Evolutionary conservation across 2,888 invertebrate genomes (phyloP).

Genomic region (Charanyca ferruginea): DNA sequence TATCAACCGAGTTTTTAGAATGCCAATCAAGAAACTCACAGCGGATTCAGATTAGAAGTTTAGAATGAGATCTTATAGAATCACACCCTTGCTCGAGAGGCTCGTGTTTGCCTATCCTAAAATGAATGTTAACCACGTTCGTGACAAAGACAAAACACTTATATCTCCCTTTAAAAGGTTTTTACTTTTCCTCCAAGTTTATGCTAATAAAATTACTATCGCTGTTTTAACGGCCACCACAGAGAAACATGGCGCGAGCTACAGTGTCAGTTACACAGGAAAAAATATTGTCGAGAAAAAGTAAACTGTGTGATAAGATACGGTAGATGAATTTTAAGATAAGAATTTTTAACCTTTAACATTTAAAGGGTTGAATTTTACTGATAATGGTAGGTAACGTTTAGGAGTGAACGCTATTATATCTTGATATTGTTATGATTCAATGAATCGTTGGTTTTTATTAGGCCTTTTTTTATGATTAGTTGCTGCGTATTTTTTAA

Average conservation of each 20-base stretch:
- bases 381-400: conserved; percentile 1
- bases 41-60: too few species aligned
- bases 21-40: too few species aligned
- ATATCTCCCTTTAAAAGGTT: too few species aligned
- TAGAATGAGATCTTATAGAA: too few species aligned
- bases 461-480: background rate
- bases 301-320: conserved; percentile 60
- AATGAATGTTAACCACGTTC: too few species aligned
- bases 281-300: conserved; percentile 61
- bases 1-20: too few species aligned
- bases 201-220: background rate
- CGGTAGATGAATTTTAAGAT: conserved; percentile 41
- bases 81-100: too few species aligned
- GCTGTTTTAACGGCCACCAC: conserved; percentile 19
- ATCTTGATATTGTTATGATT: background rate
- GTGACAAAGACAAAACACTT: too few species aligned
- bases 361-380: conserved; percentile 16
- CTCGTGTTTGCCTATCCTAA: too few species aligned
- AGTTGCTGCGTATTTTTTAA: too few species aligned
- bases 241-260: conserved; percentile 47
- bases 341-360: conserved; percentile 24
- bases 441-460: background rate
- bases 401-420: background rate
- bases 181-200: too few species aligned
- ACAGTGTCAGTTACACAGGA: conserved; percentile 65